Conservation (phyloP, 2,888 invertebrate genomes). For the Pandemis corylana region DNA sequence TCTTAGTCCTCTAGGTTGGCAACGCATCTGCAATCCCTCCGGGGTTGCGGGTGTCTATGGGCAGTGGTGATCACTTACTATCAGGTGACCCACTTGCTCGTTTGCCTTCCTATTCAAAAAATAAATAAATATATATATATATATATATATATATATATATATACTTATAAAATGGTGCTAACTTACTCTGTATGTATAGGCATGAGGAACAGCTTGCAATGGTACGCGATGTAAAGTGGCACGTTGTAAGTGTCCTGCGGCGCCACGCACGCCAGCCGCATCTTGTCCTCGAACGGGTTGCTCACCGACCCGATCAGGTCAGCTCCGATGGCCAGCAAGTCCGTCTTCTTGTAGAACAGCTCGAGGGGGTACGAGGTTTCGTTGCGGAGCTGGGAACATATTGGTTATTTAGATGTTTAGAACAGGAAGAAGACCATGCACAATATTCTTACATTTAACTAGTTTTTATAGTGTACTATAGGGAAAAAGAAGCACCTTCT, state of each 20-base stretch:
- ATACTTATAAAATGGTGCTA: neutral
- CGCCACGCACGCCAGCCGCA: slow-evolving; percentile 89
- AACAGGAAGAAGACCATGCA: no score
- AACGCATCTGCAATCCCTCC: no score
- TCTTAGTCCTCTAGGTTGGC: no score
- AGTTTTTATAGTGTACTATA: no score
- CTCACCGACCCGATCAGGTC: slow-evolving; percentile 87
- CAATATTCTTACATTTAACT: no score
- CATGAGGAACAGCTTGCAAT: slow-evolving; percentile 90
- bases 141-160: no score
- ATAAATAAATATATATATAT: no score
- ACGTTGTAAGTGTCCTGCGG: slow-evolving; percentile 90
- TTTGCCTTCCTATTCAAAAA: no score
- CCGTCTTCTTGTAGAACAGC: slow-evolving; percentile 89
- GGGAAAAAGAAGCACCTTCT: no score
- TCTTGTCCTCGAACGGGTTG: slow-evolving; percentile 91
- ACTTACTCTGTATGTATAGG: slow-evolving; percentile 91
- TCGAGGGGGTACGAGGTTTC: slow-evolving; percentile 91
- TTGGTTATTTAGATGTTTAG: slow-evolving; percentile 43
- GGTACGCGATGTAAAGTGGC: slow-evolving; percentile 92
- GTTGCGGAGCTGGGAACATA: slow-evolving; percentile 86
- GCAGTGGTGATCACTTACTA: no score
- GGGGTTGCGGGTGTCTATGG: no score
- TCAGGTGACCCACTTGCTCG: no score
- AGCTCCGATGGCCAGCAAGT: slow-evolving; percentile 87